Evolutionary conservation across 2,797 vertebrate genomes (phyloP).

Genomic region (Microctenopoma steveboyesi): DNA sequence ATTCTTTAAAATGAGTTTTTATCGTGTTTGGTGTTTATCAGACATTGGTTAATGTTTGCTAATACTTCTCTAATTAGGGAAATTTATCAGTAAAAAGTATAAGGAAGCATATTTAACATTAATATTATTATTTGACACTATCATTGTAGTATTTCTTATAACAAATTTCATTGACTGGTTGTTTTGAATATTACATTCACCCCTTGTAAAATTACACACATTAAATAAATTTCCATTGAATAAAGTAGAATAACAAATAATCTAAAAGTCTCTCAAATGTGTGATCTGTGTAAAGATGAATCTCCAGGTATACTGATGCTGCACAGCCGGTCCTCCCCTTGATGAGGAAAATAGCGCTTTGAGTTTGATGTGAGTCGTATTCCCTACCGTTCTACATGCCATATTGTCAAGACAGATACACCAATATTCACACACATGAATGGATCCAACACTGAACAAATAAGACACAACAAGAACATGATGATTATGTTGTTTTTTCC

Average conservation of each 20-base stretch:
- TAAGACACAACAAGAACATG: constrained; percentile 57
- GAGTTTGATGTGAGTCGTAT: constrained; percentile 43
- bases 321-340: constrained; percentile 34
- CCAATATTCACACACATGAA: constrained; percentile 51
- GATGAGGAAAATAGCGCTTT: constrained; percentile 50
- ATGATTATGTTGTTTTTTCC: constrained; percentile 42
- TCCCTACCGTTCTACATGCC: constrained; percentile 8
- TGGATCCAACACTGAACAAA: constrained; percentile 50
- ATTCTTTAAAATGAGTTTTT: too few species aligned
- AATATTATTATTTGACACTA: neutral
- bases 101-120: neutral
- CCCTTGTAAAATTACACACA: neutral
- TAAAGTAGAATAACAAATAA: constrained; percentile 9
- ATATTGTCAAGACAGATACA: constrained; percentile 45
- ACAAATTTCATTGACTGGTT: too few species aligned
- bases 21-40: neutral
- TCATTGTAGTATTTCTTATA: too few species aligned
- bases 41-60: too few species aligned
- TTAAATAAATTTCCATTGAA: neutral
- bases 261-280: constrained; percentile 15
- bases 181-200: neutral
- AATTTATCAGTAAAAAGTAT: neutral
- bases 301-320: constrained; percentile 17
- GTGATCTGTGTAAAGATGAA: constrained; percentile 27
- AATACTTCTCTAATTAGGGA: neutral